phyloP scores from a whole-genome alignment of 2,888 invertebrate species.

The Pollenia angustigena region DNA sequence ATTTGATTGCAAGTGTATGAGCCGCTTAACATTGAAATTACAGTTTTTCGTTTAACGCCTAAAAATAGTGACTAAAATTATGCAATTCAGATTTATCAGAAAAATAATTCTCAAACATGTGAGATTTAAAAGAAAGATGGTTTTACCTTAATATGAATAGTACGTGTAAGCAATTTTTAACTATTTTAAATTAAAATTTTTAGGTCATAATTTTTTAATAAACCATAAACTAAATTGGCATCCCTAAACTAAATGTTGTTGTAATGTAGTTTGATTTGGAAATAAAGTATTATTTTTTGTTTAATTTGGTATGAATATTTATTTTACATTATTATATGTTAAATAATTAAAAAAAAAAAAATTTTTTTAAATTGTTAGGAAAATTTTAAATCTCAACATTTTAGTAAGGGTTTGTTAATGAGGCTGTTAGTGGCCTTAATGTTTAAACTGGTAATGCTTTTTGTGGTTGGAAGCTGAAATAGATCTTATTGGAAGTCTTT shows the following conservation, averaged over 20 bases:
- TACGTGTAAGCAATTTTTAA: too few relatives aligned
- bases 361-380: constrained; percentile 7
- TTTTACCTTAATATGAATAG: too few relatives aligned
- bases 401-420: not conserved
- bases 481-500: constrained; percentile 6
- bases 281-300: constrained; percentile 55
- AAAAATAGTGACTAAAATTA: too few relatives aligned
- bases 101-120: too few relatives aligned
- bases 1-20: too few relatives aligned
- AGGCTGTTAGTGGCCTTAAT: not conserved
- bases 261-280: constrained; percentile 65
- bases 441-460: not conserved
- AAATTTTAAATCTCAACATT: constrained; percentile 14
- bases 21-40: too few relatives aligned
- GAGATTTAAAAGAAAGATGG: too few relatives aligned
- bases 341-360: constrained; percentile 12
- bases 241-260: constrained; percentile 65
- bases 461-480: not conserved
- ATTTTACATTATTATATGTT: constrained; percentile 1
- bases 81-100: too few relatives aligned
- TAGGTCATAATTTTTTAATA: not conserved
- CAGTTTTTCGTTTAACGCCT: too few relatives aligned
- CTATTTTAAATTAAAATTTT: too few relatives aligned
- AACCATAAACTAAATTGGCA: constrained; percentile 50
- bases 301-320: constrained; percentile 46